Evolutionary conservation across 2,113 vertebrate genomes (phyloP).

Genomic region (Laticauda laticaudata): DNA sequence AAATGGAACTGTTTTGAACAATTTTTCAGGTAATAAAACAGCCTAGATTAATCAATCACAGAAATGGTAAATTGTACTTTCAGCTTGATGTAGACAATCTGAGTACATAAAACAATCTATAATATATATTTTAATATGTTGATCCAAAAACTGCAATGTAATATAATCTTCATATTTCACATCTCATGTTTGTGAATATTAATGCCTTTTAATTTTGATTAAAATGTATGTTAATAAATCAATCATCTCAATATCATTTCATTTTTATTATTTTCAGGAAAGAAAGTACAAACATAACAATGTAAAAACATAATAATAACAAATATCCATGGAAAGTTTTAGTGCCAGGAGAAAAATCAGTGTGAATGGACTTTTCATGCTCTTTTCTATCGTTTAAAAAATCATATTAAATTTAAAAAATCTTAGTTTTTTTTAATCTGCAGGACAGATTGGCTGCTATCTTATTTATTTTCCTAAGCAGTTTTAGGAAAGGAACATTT

Average conservation of each 20-base stretch:
- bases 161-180: constrained; percentile 20
- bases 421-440: constrained; percentile 50
- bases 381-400: constrained; percentile 20
- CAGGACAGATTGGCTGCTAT: constrained; percentile 30
- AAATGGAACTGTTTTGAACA: constrained; percentile 6
- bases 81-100: background rate
- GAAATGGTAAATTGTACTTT: constrained; percentile 13
- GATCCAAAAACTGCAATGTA: background rate
- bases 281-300: background rate
- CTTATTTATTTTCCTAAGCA: constrained; percentile 33
- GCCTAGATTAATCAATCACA: background rate
- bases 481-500: constrained; percentile 47
- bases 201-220: constrained; percentile 1
- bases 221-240: constrained; percentile 15
- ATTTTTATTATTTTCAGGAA: background rate
- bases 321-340: constrained; percentile 18
- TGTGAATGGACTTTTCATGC: constrained; percentile 44
- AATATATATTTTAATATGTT: constrained; percentile 13
- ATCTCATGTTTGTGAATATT: constrained; percentile 20
- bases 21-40: background rate
- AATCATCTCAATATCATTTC: constrained; percentile 1
- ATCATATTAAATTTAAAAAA: constrained; percentile 48
- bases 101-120: background rate
- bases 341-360: constrained; percentile 24
- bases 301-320: constrained; percentile 21